Evolutionary conservation across 92 coral and sea anemone genomes (phyloP).

Genomic region (Phymanthus crucifer): DNA sequence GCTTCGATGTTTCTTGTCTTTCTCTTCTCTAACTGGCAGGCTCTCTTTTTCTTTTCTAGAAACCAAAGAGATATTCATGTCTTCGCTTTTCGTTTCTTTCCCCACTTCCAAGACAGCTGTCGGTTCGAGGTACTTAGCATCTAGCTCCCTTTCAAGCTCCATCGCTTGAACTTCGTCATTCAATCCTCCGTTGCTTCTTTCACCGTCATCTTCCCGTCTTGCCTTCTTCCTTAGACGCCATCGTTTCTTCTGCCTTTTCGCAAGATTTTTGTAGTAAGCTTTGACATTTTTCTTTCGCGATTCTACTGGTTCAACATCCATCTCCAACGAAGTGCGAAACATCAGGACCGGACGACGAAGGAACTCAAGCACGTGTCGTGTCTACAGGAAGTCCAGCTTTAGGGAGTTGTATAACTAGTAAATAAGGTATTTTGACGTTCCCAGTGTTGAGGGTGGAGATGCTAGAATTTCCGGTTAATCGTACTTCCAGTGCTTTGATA

Average conservation of each 20-base stretch:
- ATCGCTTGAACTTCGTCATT: not conserved
- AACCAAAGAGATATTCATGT: not conserved
- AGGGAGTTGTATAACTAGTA: not conserved
- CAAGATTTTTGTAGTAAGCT: slow-evolving; percentile 9
- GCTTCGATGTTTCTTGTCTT: not conserved
- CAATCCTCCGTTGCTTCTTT: not conserved
- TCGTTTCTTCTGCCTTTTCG: slow-evolving; percentile 8
- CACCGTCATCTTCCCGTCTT: not conserved
- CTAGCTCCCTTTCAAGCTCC: not conserved
- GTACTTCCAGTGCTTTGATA: not conserved
- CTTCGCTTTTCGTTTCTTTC: not conserved
- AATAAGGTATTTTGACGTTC: not conserved
- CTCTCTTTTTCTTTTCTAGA: not conserved
- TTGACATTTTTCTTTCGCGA: not conserved
- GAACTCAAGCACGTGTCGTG: not conserved
- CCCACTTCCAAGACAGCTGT: not conserved
- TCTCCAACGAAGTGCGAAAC: not conserved
- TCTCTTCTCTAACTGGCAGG: not conserved
- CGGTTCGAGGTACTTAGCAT: not conserved
- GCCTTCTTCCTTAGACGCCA: slow-evolving; percentile 6
- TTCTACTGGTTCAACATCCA: not conserved
- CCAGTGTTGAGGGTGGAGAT: not conserved
- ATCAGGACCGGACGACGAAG: not conserved
- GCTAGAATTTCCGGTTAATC: not conserved
- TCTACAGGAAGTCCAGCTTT: not conserved